Conservation (phyloP, 35 echinoderm and acorn worm genomes). For the Patiria miniata region DNA sequence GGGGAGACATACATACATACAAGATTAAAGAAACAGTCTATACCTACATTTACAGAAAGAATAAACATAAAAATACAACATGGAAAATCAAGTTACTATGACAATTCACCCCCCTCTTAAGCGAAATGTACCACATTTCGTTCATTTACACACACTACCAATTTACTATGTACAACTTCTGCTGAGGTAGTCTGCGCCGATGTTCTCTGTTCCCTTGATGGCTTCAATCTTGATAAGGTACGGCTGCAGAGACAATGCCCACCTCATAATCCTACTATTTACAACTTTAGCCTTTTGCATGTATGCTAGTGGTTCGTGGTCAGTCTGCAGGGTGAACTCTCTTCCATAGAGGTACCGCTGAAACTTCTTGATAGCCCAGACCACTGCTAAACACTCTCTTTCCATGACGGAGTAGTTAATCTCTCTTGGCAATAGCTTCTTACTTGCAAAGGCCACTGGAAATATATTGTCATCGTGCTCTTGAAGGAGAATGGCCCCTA, state of each 20-base stretch:
- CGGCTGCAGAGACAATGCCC: slow-evolving; percentile 27
- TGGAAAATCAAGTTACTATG: too few relatives aligned
- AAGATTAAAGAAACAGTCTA: too few relatives aligned
- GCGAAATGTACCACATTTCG: too few relatives aligned
- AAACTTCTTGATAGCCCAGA: slow-evolving; percentile 52
- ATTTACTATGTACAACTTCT: too few relatives aligned
- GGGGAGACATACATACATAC: too few relatives aligned
- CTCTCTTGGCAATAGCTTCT: slow-evolving; percentile 29
- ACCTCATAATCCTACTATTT: slow-evolving; percentile 47
- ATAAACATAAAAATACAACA: too few relatives aligned
- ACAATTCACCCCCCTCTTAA: too few relatives aligned
- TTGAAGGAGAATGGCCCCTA: slow-evolving; percentile 32
- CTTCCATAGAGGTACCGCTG: slow-evolving; percentile 34
- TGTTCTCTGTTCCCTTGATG: slow-evolving; percentile 2
- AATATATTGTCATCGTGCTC: neutral
- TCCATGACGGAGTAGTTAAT: slow-evolving; percentile 20
- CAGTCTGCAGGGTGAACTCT: slow-evolving; percentile 51
- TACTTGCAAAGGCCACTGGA: slow-evolving; percentile 29
- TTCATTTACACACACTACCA: too few relatives aligned
- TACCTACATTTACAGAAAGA: too few relatives aligned
- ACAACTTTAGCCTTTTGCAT: slow-evolving; percentile 16
- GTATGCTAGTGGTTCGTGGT: slow-evolving; percentile 41
- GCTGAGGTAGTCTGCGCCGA: slow-evolving; percentile 27
- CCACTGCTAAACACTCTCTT: slow-evolving; percentile 52
- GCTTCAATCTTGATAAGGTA: neutral